Evolutionary conservation across 2,888 invertebrate species (phyloP).

Genomic region (Adineta ricciae): DNA sequence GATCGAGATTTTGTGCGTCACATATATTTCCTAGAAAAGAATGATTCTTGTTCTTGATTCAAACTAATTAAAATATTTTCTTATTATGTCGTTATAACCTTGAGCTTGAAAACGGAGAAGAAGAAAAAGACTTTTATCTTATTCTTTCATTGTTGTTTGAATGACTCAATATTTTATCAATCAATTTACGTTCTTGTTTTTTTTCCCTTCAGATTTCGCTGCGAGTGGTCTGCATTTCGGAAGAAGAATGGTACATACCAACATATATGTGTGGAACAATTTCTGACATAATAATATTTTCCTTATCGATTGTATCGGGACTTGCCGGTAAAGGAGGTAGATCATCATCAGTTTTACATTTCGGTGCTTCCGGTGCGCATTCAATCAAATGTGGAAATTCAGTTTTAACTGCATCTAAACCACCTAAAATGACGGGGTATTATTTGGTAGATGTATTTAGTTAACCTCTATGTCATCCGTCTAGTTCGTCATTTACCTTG

Average conservation of each 20-base stretch:
- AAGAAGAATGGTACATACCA: background rate
- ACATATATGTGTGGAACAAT: conserved; percentile 3
- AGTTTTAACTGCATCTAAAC: background rate
- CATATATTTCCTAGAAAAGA: background rate
- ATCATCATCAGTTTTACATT: background rate
- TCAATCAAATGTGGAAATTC: conserved; percentile 17
- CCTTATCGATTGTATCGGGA: background rate
- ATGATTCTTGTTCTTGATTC: background rate
- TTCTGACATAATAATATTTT: background rate
- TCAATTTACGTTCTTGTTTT: background rate
- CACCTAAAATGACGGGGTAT: background rate
- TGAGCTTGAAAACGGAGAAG: background rate
- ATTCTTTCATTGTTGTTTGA: background rate
- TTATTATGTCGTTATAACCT: background rate
- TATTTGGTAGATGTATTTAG: too few relatives aligned
- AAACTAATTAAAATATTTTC: background rate
- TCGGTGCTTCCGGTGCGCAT: background rate
- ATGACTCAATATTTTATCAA: background rate
- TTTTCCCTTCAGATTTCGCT: background rate
- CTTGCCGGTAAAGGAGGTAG: background rate
- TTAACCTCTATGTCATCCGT: too few relatives aligned
- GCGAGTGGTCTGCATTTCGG: too few relatives aligned
- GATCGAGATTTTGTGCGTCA: conserved; percentile 35
- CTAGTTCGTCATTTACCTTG: background rate
- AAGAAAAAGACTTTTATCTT: background rate